Evolutionary conservation across 2,797 vertebrate genomes (phyloP).

Genomic region (Pipistrellus kuhlii): DNA sequence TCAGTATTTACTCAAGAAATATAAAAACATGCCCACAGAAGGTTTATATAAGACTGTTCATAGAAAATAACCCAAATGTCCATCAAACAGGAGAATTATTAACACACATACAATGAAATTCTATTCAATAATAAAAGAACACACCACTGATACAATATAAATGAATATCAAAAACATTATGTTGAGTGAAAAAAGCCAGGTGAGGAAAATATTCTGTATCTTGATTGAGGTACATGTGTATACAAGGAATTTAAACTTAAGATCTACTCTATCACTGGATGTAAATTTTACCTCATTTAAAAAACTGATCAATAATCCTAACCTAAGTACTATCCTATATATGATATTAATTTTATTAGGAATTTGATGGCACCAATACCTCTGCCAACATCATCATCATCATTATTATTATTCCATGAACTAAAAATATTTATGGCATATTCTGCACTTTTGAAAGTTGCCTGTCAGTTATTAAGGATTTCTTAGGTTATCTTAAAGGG

Average conservation of each 20-base stretch:
- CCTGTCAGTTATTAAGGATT: conserved; percentile 33
- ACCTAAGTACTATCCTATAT: background rate
- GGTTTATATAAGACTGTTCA: background rate
- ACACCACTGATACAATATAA: background rate
- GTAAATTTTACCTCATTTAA: background rate
- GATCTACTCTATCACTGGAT: background rate
- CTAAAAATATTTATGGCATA: background rate
- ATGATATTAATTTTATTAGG: background rate
- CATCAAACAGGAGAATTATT: conserved; percentile 3
- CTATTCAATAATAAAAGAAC: conserved; percentile 24
- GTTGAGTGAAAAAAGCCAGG: background rate
- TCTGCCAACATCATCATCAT: background rate
- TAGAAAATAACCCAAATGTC: background rate
- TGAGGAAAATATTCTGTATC: background rate
- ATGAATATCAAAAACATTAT: background rate
- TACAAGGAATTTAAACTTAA: background rate
- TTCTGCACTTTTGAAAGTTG: background rate
- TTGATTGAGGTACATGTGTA: background rate
- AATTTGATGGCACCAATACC: background rate
- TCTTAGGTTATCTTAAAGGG: conserved; percentile 30
- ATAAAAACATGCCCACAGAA: background rate
- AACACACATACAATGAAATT: background rate
- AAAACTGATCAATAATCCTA: background rate
- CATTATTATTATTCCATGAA: background rate
- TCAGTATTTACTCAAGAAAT: conserved; percentile 2